phyloP scores from a whole-genome alignment of 2,113 vertebrate genomes.

The Pseudois nayaur region DNA sequence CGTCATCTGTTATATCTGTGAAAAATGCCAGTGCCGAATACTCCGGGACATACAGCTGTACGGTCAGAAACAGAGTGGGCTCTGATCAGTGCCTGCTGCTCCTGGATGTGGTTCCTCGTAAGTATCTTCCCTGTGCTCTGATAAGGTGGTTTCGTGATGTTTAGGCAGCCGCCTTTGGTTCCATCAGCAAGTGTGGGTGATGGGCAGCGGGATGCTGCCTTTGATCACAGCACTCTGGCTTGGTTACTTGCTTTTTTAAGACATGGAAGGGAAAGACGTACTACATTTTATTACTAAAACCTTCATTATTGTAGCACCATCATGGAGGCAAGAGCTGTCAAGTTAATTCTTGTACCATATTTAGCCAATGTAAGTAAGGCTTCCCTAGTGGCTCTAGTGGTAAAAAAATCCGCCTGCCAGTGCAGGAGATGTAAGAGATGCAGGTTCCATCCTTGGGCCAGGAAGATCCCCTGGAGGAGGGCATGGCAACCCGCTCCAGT shows the following conservation, averaged over 20 bases:
- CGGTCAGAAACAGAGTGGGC: slow-evolving; percentile 88
- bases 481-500: neutral
- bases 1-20: slow-evolving; percentile 84
- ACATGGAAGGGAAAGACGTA: neutral
- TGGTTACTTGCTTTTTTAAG: neutral
- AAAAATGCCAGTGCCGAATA: slow-evolving; percentile 87
- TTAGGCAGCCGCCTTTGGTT: neutral
- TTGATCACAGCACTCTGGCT: neutral
- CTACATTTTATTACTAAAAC: neutral
- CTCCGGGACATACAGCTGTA: slow-evolving; percentile 90
- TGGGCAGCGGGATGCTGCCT: neutral
- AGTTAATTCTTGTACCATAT: neutral
- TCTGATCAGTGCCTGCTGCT: slow-evolving; percentile 86
- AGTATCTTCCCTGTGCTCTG: slow-evolving; percentile 76
- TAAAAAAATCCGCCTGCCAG: neutral
- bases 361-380: neutral
- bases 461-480: neutral
- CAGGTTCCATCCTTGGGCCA: rapidly evolving
- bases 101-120: slow-evolving; percentile 89
- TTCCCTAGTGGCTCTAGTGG: neutral
- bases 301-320: neutral
- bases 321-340: neutral
- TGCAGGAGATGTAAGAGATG: neutral
- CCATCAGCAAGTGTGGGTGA: neutral
- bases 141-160: too few species aligned